phyloP scores from a whole-genome alignment of 2,113 vertebrate genomes.

The Tauraco erythrolophus region DNA sequence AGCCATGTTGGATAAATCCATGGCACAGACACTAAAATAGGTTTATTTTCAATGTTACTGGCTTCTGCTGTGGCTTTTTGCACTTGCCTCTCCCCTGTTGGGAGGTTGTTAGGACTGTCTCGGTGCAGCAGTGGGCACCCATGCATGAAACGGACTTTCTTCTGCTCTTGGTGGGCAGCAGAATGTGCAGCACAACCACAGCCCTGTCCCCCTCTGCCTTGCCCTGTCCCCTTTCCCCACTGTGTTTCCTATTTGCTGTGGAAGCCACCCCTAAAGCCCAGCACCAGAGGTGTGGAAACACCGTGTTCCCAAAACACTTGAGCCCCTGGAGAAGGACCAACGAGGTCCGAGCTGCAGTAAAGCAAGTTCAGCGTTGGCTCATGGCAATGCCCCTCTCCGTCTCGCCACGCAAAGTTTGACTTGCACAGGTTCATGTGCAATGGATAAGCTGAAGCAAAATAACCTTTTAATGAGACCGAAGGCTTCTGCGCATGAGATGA shows the following conservation, averaged over 20 bases:
- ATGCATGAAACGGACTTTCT: fast-evolving
- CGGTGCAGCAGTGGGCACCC: background rate
- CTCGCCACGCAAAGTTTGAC: background rate
- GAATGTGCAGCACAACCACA: background rate
- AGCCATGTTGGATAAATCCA: background rate
- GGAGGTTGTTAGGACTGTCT: background rate
- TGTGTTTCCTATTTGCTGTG: background rate
- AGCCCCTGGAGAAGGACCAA: background rate
- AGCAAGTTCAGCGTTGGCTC: background rate
- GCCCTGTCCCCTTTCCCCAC: too few relatives aligned
- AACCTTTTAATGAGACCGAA: background rate
- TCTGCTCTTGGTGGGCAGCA: background rate
- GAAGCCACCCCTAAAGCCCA: background rate
- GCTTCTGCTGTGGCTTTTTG: background rate
- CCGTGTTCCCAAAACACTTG: background rate
- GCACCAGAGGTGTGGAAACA: background rate
- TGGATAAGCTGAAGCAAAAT: fast-evolving
- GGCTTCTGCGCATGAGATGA: fast-evolving
- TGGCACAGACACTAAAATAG: background rate
- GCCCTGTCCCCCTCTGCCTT: too few relatives aligned
- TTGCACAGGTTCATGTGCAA: fast-evolving
- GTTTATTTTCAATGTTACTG: background rate
- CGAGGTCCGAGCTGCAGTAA: background rate
- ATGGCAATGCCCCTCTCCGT: fast-evolving
- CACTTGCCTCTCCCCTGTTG: background rate